Evolutionary conservation across 2,113 vertebrate genomes (phyloP).

Genomic region (Desmodus rotundus): DNA sequence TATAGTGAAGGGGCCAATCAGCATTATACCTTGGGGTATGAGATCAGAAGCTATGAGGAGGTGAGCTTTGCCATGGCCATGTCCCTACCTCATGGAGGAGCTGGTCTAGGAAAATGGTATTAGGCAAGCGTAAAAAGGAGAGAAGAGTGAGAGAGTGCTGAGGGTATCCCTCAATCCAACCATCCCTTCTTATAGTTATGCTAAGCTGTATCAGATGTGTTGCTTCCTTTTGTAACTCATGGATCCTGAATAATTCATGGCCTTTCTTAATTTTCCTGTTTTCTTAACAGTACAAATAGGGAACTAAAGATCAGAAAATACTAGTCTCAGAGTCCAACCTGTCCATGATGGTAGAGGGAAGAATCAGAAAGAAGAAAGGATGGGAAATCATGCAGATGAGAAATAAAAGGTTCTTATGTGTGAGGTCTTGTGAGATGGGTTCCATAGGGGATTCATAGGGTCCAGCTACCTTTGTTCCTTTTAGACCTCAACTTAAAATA

Average conservation of each 20-base stretch:
- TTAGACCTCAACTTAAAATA: background rate
- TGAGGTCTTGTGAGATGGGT: background rate
- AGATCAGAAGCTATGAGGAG: background rate
- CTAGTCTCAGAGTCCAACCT: background rate
- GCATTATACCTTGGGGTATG: background rate
- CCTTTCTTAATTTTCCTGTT: background rate
- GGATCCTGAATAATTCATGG: background rate
- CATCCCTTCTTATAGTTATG: background rate
- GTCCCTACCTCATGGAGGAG: background rate
- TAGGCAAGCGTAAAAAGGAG: background rate
- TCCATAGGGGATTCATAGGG: background rate
- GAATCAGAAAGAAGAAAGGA: background rate
- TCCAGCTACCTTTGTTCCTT: background rate
- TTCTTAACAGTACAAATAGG: background rate
- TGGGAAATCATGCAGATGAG: background rate
- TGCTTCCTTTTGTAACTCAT: background rate
- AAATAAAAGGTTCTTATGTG: background rate
- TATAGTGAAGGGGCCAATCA: background rate
- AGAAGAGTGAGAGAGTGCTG: background rate
- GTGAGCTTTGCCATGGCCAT: background rate
- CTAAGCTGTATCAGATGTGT: background rate
- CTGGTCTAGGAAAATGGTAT: background rate
- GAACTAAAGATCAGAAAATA: background rate
- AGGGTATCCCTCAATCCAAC: background rate
- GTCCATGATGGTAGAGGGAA: background rate